Evolutionary conservation across 2,113 vertebrate species (phyloP), one percentile per base, ranked within the genome.

Genomic region (Eupsittula cactorum): DNA sequence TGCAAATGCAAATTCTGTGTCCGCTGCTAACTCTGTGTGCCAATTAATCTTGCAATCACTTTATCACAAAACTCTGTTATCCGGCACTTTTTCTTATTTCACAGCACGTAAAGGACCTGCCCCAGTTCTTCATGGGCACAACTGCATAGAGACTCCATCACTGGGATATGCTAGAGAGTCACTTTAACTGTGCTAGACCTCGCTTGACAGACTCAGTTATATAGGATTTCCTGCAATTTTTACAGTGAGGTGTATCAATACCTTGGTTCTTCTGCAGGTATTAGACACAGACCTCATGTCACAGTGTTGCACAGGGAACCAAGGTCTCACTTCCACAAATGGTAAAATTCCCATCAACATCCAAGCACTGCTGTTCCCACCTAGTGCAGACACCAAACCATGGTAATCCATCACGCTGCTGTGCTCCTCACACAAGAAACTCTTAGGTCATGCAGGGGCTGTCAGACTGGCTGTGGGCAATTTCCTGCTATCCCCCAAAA

Each of bases 331-430:
- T 52, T 53, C 33, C 35, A 41, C 14, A 70, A 42, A 39, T 0
- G 0, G 35, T 19, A 65, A 27, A 47, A 65, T 67, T 52, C 29
- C 64, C 60, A 83, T 6, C 3, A 1, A 3, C 29, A 49, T 73
- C 49, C 73, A 94, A 31, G 76, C 28, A 10, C 50, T 33, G 42
- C 11, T 35, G 23, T 5, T 88, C 42, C 49, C 23, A 16, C 47
- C 3, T 59, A 33, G 39, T 6, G 5, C 44, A 60, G 35, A 42
- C 47, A 50, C 28, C 10, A 59, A 47, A 18, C 65, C 28, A 16
- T 5, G 35, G 11, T 17, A 28, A 46, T 12, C 1, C 0, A 35
- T 33, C 0, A 0, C 0, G 5, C 27, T 59, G 62, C 75, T 5
- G 1, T 5, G 31, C 21, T 63, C 35, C 37, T 85, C 62, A 13